These are phyloP conservation scores for Ectropis crepuscularia DNA, from an alignment of 2,888 invertebrate species.

Conservation along the genomic window DNA sequence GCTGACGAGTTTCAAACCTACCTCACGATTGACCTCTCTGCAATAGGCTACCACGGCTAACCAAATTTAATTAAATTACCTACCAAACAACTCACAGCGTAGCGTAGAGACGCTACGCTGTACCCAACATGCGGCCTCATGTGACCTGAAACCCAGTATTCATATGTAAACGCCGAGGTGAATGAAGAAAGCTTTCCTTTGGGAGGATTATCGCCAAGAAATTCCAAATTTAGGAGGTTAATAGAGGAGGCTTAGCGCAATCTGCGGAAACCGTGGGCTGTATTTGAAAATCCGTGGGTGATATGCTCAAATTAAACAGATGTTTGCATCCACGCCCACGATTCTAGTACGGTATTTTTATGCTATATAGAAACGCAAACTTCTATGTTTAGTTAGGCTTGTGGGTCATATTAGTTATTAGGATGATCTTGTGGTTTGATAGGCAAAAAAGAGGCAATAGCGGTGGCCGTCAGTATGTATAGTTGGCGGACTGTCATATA, in stretches of 20 bases:
- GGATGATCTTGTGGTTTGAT: too few relatives aligned
- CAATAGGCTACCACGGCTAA: too few relatives aligned
- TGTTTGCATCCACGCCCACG: not conserved
- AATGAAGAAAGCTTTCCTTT: conserved; percentile 9
- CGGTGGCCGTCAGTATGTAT: too few relatives aligned
- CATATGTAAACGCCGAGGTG: conserved; percentile 7
- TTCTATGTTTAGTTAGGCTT: too few relatives aligned
- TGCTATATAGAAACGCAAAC: not conserved
- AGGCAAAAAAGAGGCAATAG: too few relatives aligned
- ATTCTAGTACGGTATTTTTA: not conserved
- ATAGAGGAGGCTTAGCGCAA: not conserved
- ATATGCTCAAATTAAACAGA: not conserved
- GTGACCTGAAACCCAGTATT: conserved; percentile 3
- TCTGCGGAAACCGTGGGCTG: not conserved
- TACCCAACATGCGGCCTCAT: not conserved
- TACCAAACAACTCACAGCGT: too few relatives aligned
- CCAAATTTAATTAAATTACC: not conserved
- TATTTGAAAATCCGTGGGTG: not conserved
- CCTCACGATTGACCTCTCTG: too few relatives aligned
- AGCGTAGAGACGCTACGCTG: not conserved
- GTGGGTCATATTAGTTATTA: too few relatives aligned
- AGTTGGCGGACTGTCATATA: too few relatives aligned
- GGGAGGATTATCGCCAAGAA: conserved; percentile 8
- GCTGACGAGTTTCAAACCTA: too few relatives aligned
- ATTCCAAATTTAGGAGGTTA: conserved; percentile 2